Base-by-base conservation (phyloP, 2,113 vertebrate species). In the Neofelis nebulosa region DNA sequence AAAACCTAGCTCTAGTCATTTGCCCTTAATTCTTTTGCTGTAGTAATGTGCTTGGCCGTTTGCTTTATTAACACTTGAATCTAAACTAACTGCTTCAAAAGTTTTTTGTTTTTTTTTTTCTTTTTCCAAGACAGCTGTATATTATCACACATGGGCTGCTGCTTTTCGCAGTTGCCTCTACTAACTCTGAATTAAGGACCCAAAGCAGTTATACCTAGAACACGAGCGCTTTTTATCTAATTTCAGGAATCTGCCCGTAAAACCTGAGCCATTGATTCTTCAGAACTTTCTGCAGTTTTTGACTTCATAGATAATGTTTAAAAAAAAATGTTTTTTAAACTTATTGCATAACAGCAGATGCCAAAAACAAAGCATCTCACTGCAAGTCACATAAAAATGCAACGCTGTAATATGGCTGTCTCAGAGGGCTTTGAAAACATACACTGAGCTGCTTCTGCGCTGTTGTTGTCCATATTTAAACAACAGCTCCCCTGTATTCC, bases 401-500 rank as follows among this genome's bases (percentile, higher is more conserved):
- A 98, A 98, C 97, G 97, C 98, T 99, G 98, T 99, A 98, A 99
- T 99, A 95, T 99, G 99, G 99, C 99, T 99, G 96, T 99, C 31
- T 99, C 99, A 99, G 99, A 99, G 99, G 98, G 99, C 98, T 99
- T 99, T 99, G 98, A 98, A 99, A 99, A 99, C 99, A 98, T 99
- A 99, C 99, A 99, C 98, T 99, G 99, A 99, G 99, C 99, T 99
- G 99, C 99, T 99, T 99, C 99, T 99, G 98, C 95, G 99, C 99
- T 99, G 99, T 99, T 99, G 99, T 99, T 99, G 99, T 99, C 99
- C 99, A 92, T 99, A 99, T 99, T 99, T 99, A 99, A 99, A 99
- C 99, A 99, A 99, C 99, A 99, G 99, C 99, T 99, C 99, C 99
- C 99, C 98, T 99, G 99, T 99, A 99, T 99, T 99, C 99, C 99